Percentiles rank a stretch among this genome's conserved stretches.
Evolutionary conservation across 2,113 vertebrate species (phyloP).

Genomic region (Cebidichthys violaceus): DNA sequence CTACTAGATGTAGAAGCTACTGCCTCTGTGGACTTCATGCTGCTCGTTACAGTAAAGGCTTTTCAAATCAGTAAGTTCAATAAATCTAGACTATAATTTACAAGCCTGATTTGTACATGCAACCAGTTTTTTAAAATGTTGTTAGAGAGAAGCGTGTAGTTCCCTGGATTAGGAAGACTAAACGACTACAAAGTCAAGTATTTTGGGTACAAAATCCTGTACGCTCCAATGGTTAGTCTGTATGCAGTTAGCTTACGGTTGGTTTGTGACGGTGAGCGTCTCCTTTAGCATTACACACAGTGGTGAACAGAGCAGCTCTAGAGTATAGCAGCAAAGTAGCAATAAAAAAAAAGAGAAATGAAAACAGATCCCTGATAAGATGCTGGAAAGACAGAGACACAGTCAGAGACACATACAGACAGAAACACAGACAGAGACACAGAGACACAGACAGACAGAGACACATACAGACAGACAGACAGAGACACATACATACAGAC

Average conservation of each 20-base stretch:
- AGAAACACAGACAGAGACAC: rapidly evolving
- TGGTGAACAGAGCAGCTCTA: background rate
- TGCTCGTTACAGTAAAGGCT: constrained; percentile 10
- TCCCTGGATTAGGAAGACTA: no score
- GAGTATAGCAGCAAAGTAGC: background rate
- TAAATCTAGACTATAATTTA: constrained; percentile 14
- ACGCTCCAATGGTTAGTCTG: background rate
- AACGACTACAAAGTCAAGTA: background rate
- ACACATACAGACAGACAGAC: background rate
- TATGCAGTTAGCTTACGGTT: background rate
- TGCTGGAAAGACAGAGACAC: background rate
- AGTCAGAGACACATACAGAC: no score
- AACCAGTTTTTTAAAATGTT: background rate
- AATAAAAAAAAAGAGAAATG: background rate
- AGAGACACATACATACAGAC: no score
- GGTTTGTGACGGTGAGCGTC: background rate
- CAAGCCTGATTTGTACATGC: background rate
- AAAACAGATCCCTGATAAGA: background rate
- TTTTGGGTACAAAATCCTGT: background rate
- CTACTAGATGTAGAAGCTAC: constrained; percentile 35
- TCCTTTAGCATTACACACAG: background rate
- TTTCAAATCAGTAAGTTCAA: constrained; percentile 27
- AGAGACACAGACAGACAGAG: no score
- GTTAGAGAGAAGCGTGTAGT: background rate
- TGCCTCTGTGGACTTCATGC: constrained; percentile 18